A percentile compares a stretch with the other conserved stretches of the same genome.
Evolutionary conservation across 1,140 invertebrate species (phyloP).

Genomic region (Ridgeia piscesae): DNA sequence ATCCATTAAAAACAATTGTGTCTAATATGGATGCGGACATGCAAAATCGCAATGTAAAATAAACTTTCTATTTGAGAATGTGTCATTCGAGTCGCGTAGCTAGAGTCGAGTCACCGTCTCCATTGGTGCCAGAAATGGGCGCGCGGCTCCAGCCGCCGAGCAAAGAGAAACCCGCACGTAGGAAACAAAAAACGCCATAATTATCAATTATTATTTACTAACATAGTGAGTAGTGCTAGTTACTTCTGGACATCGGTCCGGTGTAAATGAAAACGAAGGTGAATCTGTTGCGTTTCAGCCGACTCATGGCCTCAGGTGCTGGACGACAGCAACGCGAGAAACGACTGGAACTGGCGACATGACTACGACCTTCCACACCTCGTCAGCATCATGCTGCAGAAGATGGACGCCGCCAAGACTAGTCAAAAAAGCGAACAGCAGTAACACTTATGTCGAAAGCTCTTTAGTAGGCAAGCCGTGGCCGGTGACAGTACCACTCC

Average conservation of each 20-base stretch:
- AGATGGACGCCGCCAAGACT: neutral
- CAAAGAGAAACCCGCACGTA: too few relatives aligned
- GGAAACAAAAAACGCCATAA: too few relatives aligned
- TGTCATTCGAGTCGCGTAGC: neutral
- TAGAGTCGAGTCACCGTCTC: too few relatives aligned
- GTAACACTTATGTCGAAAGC: too few relatives aligned
- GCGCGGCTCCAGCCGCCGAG: too few relatives aligned
- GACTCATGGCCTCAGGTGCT: constrained; percentile 90
- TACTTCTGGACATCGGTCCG: neutral
- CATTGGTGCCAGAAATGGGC: too few relatives aligned
- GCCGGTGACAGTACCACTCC: too few relatives aligned
- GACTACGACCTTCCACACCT: constrained; percentile 75
- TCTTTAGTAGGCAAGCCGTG: too few relatives aligned
- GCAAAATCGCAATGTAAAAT: neutral
- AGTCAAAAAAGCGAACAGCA: too few relatives aligned
- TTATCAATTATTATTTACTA: too few relatives aligned
- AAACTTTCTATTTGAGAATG: neutral
- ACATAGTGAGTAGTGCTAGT: too few relatives aligned
- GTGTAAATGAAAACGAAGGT: neutral
- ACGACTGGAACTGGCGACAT: constrained; percentile 84
- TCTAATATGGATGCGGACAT: neutral
- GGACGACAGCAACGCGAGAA: constrained; percentile 81
- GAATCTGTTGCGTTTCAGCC: constrained; percentile 67
- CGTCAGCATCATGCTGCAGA: constrained; percentile 73
- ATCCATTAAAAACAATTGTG: neutral